Evolutionary conservation across 2,888 invertebrate genomes (phyloP).

Genomic region (Zygothrica quintamaculata): DNA sequence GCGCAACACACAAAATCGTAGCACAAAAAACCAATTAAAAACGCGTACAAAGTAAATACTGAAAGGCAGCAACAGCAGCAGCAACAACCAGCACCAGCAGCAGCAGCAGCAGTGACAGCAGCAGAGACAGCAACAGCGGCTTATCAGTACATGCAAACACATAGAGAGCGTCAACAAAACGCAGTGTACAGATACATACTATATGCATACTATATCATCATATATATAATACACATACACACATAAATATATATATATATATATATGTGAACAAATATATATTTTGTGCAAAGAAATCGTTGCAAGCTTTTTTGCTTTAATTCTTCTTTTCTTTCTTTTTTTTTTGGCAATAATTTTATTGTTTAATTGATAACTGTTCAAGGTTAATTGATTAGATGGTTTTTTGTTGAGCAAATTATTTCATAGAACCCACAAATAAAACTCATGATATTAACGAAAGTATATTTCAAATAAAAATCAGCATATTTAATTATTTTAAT

Average conservation of each 20-base stretch:
- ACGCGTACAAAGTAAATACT: slow-evolving; percentile 42
- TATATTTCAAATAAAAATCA: too few species aligned
- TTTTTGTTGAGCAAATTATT: slow-evolving; percentile 19
- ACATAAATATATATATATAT: slow-evolving; percentile 5
- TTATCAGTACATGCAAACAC: slow-evolving; percentile 47
- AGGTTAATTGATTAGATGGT: slow-evolving; percentile 58
- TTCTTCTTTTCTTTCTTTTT: too few species aligned
- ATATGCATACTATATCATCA: too few species aligned
- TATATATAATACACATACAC: slow-evolving; percentile 7
- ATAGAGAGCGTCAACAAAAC: slow-evolving; percentile 40
- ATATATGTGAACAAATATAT: slow-evolving; percentile 18
- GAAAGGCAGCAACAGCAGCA: slow-evolving; percentile 22
- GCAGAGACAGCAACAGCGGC: slow-evolving; percentile 26
- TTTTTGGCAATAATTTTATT: slow-evolving; percentile 38
- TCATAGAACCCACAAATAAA: slow-evolving; percentile 10
- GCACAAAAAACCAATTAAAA: slow-evolving; percentile 45
- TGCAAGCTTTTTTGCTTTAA: too few species aligned
- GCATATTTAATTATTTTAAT: too few species aligned
- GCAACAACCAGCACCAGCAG: slow-evolving; percentile 11
- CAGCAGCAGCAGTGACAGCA: slow-evolving; percentile 19
- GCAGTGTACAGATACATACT: slow-evolving; percentile 45
- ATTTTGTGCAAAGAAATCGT: slow-evolving; percentile 24
- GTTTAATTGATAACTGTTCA: slow-evolving; percentile 56
- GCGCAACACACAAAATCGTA: slow-evolving; percentile 54
- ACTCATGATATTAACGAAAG: background rate